These are phyloP conservation scores for Blastomussa wellsi DNA, from an alignment of 92 coral and sea anemone species.

Conservation along the genomic window DNA sequence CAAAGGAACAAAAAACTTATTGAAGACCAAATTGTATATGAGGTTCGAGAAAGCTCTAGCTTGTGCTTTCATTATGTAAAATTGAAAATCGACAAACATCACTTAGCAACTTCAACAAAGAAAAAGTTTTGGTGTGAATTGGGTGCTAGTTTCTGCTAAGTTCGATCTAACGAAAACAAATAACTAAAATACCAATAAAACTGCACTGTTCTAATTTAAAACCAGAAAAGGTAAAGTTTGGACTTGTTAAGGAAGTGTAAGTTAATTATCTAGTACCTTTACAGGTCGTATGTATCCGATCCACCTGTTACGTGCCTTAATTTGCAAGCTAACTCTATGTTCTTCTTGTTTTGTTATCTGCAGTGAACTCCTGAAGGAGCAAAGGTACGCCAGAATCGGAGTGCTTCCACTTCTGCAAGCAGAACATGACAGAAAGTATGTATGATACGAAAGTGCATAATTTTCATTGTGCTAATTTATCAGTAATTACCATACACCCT, in stretches of 20 bases:
- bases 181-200: not conserved
- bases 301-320: not conserved
- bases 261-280: not conserved
- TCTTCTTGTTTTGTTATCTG: slow-evolving; percentile 8
- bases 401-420: slow-evolving; percentile 94
- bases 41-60: no score
- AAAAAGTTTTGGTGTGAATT: no score
- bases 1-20: no score
- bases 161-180: not conserved
- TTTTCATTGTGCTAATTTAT: no score
- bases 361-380: slow-evolving; percentile 88
- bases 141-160: not conserved
- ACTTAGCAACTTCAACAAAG: no score
- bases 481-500: no score
- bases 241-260: not conserved
- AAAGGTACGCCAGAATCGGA: slow-evolving; percentile 90
- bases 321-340: not conserved
- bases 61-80: no score
- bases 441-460: not conserved
- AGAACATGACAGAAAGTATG: slow-evolving; percentile 96
- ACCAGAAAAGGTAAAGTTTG: not conserved
- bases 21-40: no score
- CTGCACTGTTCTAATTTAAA: not conserved
- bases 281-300: not conserved
- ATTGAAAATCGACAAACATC: no score